Percentiles rank a stretch among this genome's conserved stretches.
These are phyloP conservation scores for Liopterus haemorrhoidalis DNA, from an alignment of 2,888 invertebrate species.

Conservation along the genomic window DNA sequence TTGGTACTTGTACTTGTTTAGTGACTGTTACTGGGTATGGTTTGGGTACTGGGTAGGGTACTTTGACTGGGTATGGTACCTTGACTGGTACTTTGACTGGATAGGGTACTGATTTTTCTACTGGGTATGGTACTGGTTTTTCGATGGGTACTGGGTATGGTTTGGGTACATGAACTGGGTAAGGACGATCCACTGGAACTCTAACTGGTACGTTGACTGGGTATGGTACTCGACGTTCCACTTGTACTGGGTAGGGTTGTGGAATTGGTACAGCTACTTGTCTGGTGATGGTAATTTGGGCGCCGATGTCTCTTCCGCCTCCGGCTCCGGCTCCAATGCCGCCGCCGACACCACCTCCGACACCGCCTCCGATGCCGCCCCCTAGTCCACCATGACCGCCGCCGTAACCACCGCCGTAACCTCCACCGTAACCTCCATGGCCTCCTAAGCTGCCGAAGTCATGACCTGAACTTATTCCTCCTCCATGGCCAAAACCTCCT, in stretches of 20 bases:
- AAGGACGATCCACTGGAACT: conserved; percentile 39
- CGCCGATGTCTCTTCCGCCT: conserved; percentile 8
- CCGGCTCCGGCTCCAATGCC: too few relatives aligned
- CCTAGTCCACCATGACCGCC: too few relatives aligned
- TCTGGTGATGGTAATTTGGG: conserved; percentile 22
- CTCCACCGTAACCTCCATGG: too few relatives aligned
- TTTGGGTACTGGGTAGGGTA: conserved; percentile 35
- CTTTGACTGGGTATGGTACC: conserved; percentile 37
- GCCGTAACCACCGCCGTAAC: neutral
- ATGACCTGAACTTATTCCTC: neutral
- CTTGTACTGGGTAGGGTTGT: conserved; percentile 10
- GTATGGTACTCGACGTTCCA: conserved; percentile 9
- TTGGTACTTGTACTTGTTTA: conserved; percentile 31
- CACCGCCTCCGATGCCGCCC: too few relatives aligned
- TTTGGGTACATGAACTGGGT: conserved; percentile 49
- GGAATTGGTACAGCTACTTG: conserved; percentile 21
- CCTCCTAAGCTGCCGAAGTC: too few relatives aligned
- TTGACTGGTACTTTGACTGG: conserved; percentile 43
- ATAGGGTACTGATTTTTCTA: conserved; percentile 48
- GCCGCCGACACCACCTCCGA: too few relatives aligned
- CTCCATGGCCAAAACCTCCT: neutral
- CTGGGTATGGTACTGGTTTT: conserved; percentile 48
- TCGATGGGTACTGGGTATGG: conserved; percentile 47
- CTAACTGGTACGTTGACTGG: conserved; percentile 34
- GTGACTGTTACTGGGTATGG: conserved; percentile 39